Conservation (phyloP, 2,797 vertebrate species). For the Ctenopoma multispine region DNA sequence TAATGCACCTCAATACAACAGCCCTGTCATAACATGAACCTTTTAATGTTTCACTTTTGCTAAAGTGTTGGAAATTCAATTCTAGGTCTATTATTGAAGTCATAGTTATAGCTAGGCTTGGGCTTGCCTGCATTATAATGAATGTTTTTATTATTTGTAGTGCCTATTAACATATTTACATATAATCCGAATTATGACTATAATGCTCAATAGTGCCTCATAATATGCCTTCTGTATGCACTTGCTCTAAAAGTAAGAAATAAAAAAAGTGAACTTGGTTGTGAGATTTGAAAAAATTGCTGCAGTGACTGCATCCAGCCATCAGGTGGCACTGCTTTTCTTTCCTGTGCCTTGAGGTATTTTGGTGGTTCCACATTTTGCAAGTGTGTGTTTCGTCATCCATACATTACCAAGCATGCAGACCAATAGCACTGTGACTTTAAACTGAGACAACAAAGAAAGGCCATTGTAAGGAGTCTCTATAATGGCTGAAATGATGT, state of each 20-base stretch:
- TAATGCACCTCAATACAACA: too few relatives aligned
- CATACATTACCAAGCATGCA: slow-evolving; percentile 64
- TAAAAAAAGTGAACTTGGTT: not conserved
- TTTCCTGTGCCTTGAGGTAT: slow-evolving; percentile 36
- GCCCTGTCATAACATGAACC: too few relatives aligned
- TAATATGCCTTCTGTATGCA: not conserved
- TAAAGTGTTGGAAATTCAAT: too few relatives aligned
- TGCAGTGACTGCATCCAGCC: slow-evolving; percentile 58
- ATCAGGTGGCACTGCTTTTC: slow-evolving; percentile 77
- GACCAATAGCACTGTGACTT: slow-evolving; percentile 52
- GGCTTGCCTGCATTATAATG: not conserved
- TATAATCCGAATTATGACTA: too few relatives aligned
- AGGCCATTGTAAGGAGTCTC: slow-evolving; percentile 29
- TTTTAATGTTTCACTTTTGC: too few relatives aligned
- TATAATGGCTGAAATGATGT: slow-evolving; percentile 55
- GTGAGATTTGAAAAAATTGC: not conserved
- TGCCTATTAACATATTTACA: too few relatives aligned
- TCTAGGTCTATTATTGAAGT: too few relatives aligned
- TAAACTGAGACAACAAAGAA: slow-evolving; percentile 76
- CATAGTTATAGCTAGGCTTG: not conserved
- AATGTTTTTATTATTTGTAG: too few relatives aligned
- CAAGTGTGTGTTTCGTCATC: slow-evolving; percentile 60
- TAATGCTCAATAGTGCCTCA: too few relatives aligned
- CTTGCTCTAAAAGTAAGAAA: not conserved
- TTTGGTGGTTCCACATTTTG: slow-evolving; percentile 31